phyloP scores from a whole-genome alignment of 1,140 invertebrate species.

The Zaprionus kolodkinae region DNA sequence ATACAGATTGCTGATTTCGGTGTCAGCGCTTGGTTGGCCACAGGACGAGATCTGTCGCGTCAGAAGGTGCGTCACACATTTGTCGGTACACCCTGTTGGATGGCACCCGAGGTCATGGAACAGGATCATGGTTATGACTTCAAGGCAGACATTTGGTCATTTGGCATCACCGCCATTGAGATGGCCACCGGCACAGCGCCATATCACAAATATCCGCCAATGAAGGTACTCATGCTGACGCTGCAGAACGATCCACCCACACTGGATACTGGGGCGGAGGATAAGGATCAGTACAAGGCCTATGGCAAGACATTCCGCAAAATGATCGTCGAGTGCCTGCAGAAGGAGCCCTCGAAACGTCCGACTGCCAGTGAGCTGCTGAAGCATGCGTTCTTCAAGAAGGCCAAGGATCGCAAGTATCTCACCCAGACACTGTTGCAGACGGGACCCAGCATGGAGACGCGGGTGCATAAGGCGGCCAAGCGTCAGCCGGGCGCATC shows the following conservation, averaged over 20 bases:
- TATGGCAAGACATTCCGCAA: conserved; percentile 99
- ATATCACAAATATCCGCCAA: conserved; percentile 99
- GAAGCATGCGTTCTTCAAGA: conserved; percentile 99
- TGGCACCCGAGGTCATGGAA: conserved; percentile 99
- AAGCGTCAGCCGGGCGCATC: conserved; percentile 95
- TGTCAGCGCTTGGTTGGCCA: conserved; percentile 96
- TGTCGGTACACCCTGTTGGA: conserved; percentile 99
- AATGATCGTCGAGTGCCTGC: conserved; percentile 96
- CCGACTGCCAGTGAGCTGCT: conserved; percentile 98
- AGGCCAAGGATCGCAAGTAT: conserved; percentile 98
- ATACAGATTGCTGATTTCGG: conserved; percentile 99
- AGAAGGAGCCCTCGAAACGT: conserved; percentile 97
- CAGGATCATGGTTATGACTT: conserved; percentile 99
- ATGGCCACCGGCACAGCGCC: conserved; percentile 99
- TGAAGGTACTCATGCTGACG: conserved; percentile 99
- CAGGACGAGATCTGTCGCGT: conserved; percentile 94
- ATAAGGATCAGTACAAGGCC: conserved; percentile 98
- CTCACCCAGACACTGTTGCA: conserved; percentile 95
- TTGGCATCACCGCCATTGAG: conserved; percentile 99
- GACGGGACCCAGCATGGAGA: conserved; percentile 94
- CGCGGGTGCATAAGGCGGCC: conserved; percentile 94
- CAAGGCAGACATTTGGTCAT: conserved; percentile 99
- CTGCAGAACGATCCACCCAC: conserved; percentile 99
- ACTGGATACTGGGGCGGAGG: conserved; percentile 96
- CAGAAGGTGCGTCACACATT: conserved; percentile 98